Percentiles rank a stretch among this genome's conserved stretches.
phyloP scores from a whole-genome alignment of 2,797 vertebrate species.

The Natrix natrix region DNA sequence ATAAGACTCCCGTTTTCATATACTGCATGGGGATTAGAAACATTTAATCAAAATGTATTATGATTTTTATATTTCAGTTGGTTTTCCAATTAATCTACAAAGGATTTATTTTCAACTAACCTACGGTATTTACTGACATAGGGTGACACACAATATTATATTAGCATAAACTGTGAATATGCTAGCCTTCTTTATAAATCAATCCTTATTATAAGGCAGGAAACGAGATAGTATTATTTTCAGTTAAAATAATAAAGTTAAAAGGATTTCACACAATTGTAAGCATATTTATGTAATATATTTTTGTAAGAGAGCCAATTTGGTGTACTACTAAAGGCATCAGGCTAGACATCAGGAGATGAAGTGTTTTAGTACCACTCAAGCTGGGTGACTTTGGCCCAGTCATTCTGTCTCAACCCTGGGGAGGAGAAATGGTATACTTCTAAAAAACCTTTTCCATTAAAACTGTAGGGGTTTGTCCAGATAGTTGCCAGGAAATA shows the following conservation, averaged over 20 bases:
- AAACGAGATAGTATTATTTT: conserved; percentile 11
- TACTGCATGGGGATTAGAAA: conserved; percentile 31
- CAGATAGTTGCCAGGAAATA: not conserved
- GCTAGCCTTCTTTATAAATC: not conserved
- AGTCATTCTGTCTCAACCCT: not conserved
- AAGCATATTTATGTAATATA: not conserved
- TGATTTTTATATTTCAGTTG: conserved; percentile 2
- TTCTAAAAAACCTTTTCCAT: not conserved
- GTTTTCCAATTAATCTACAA: conserved; percentile 34
- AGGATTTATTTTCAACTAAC: conserved; percentile 28
- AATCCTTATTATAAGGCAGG: not conserved
- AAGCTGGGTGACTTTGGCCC: not conserved
- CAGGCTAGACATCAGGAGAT: not conserved
- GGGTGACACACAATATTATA: conserved; percentile 16
- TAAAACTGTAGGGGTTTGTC: not conserved
- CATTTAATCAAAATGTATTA: conserved; percentile 39
- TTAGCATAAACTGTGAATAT: conserved; percentile 1
- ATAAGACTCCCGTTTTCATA: conserved; percentile 11
- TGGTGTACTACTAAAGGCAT: not conserved
- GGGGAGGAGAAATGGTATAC: not conserved
- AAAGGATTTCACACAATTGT: not conserved
- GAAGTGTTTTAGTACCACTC: not conserved
- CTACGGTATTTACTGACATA: not conserved
- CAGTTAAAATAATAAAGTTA: not conserved
- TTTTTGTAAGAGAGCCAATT: not conserved